These are phyloP conservation scores for Channallabes apus DNA, from an alignment of 2,797 vertebrate species.

Conservation along the genomic window DNA sequence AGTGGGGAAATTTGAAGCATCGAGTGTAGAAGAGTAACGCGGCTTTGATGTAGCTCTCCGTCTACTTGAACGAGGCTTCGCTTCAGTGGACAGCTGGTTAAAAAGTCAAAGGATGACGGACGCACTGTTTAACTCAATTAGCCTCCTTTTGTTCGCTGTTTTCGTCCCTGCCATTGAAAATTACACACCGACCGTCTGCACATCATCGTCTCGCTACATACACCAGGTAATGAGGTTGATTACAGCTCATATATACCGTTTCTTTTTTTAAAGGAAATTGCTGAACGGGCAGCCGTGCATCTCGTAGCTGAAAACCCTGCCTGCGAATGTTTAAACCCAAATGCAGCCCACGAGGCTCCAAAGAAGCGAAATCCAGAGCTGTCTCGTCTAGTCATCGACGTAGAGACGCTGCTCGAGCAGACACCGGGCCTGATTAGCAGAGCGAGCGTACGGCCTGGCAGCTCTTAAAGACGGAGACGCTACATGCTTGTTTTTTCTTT, in stretches of 20 bases:
- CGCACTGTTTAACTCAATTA: constrained; percentile 14
- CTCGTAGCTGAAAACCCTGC: constrained; percentile 69
- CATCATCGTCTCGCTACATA: constrained; percentile 74
- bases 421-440: constrained; percentile 72
- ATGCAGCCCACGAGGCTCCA: constrained; percentile 58
- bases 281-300: constrained; percentile 63
- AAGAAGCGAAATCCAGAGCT: constrained; percentile 68
- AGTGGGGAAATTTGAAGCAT: background rate
- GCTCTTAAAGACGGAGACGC: constrained; percentile 20
- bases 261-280: constrained; percentile 67
- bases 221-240: constrained; percentile 77
- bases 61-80: background rate
- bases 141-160: constrained; percentile 35
- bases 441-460: constrained; percentile 61
- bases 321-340: constrained; percentile 72
- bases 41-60: constrained; percentile 32
- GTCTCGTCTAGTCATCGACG: constrained; percentile 73
- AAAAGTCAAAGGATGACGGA: constrained; percentile 2
- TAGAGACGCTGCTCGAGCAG: constrained; percentile 68
- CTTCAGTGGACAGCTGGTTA: background rate
- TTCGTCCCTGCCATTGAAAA: constrained; percentile 69
- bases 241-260: constrained; percentile 63
- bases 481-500: constrained; percentile 20
- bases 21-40: background rate
- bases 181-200: constrained; percentile 58